Conservation (phyloP, 2,113 vertebrate species). For the Zeus faber region DNA sequence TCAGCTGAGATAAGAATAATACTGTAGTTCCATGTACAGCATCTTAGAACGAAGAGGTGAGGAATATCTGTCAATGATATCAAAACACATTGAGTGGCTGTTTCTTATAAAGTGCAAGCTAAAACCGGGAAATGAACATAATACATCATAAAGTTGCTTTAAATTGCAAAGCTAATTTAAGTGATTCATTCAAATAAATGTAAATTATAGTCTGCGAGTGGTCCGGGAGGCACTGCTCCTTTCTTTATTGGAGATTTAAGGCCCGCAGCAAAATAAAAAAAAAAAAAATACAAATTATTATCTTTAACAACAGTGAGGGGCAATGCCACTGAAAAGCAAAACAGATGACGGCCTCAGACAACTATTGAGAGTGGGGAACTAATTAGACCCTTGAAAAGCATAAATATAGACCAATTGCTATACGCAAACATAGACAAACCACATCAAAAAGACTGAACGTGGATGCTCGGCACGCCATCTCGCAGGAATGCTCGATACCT, state of each 20-base stretch:
- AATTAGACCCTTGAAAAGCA: slow-evolving; percentile 42
- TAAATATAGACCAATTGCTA: slow-evolving; percentile 37
- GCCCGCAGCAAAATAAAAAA: slow-evolving; percentile 11
- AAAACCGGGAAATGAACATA: not conserved
- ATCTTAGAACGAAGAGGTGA: not conserved
- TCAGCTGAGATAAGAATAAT: not conserved
- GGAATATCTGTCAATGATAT: slow-evolving; percentile 12
- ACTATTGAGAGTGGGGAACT: slow-evolving; percentile 27
- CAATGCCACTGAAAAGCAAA: slow-evolving; percentile 27
- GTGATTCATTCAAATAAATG: slow-evolving; percentile 12
- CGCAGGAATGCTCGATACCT: slow-evolving; percentile 35
- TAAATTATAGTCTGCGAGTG: slow-evolving; percentile 16
- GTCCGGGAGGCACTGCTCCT: not conserved
- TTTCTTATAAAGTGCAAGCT: too few species aligned
- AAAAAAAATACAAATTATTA: slow-evolving; percentile 35
- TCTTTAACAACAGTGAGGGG: slow-evolving; percentile 16
- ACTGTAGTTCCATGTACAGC: not conserved
- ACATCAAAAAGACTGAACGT: slow-evolving; percentile 42
- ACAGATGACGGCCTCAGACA: slow-evolving; percentile 47
- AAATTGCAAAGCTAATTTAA: not conserved
- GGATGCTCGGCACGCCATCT: slow-evolving; percentile 16
- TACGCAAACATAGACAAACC: slow-evolving; percentile 41
- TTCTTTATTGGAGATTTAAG: slow-evolving; percentile 18
- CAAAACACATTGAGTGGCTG: too few species aligned
- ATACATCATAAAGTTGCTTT: not conserved